Base-by-base conservation (phyloP, 1,140 invertebrate species). In the Asobara japonica region DNA sequence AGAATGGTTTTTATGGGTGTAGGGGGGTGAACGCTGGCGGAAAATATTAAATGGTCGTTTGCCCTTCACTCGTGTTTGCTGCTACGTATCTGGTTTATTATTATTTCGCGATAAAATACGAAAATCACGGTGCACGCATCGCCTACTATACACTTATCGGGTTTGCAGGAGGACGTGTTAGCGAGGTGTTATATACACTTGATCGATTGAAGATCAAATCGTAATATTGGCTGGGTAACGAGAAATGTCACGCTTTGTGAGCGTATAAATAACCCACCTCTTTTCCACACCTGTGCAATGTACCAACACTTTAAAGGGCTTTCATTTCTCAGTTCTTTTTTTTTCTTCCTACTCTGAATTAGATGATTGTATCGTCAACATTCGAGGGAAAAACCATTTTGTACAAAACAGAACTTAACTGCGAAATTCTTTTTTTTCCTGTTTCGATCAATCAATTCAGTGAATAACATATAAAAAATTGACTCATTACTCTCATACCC, bases 21-120 rank as follows among this genome's bases (percentile, higher is more conserved):
- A 45, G 41, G 41, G n/a, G 41, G 7, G 18, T 13, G 41, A 45
- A 45, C 41, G 41, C 18, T 56, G 51, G 10, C 1, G 22, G 51
- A 56, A 56, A 56, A 56, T 56, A 56, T 56, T 25, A 27, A 56
- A 56, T 27, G 51, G 22, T 56, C 51, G 22, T 56, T 27, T 27
- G 22, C 51, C 51, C 20, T 56, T 8, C 10, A 56, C 20, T 56
- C n/a, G 48, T 36, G 38, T 41, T 30, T 38, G 20, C 61, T 20
- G 51, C 18, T 29, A 6, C 29, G 66, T 68, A n/a, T 72, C 61
- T 33, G 33, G 66, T 65, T 82, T 78, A 78, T 82, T 77, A 82
- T 81, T 79, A 83, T 77, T 78, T 78, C 74, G 72, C 73, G 76
- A 81, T 80, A 80, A 80, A 79, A 70, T 77, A 78, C 66, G 74